phyloP scores from a whole-genome alignment of 2,113 vertebrate species.

The Miniopterus natalensis region DNA sequence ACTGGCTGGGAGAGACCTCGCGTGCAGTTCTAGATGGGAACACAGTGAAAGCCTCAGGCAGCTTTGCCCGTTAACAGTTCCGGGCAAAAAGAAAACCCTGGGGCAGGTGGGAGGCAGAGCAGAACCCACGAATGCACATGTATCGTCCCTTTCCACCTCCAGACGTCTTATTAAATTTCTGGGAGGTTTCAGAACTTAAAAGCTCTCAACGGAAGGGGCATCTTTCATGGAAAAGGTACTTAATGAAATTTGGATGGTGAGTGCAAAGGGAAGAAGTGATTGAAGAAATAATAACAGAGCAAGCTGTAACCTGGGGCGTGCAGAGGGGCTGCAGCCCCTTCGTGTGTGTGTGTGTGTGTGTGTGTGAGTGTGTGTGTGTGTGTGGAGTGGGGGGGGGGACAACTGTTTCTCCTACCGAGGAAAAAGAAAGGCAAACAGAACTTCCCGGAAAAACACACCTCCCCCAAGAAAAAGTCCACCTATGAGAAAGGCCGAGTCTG shows the following conservation, averaged over 20 bases:
- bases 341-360: no score
- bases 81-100: not conserved
- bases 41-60: not conserved
- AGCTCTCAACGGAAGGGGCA: no score
- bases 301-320: no score
- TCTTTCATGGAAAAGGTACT: not conserved
- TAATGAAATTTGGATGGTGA: not conserved
- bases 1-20: not conserved
- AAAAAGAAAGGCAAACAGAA: not conserved
- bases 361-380: no score
- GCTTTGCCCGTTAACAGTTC: not conserved
- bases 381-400: not conserved
- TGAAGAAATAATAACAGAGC: not conserved
- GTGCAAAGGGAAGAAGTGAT: not conserved
- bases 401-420: not conserved
- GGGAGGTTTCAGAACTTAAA: not conserved
- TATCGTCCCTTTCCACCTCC: not conserved
- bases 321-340: not conserved
- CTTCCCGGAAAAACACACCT: not conserved
- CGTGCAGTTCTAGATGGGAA: not conserved
- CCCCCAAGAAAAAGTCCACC: not conserved
- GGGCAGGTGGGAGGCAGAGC: not conserved
- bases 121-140: accelerated
- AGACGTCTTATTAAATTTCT: not conserved
- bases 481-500: not conserved